A percentile compares a stretch with the other conserved stretches of the same genome.
Conservation (phyloP, 1,140 invertebrate genomes). For the Carposina sasakii region DNA sequence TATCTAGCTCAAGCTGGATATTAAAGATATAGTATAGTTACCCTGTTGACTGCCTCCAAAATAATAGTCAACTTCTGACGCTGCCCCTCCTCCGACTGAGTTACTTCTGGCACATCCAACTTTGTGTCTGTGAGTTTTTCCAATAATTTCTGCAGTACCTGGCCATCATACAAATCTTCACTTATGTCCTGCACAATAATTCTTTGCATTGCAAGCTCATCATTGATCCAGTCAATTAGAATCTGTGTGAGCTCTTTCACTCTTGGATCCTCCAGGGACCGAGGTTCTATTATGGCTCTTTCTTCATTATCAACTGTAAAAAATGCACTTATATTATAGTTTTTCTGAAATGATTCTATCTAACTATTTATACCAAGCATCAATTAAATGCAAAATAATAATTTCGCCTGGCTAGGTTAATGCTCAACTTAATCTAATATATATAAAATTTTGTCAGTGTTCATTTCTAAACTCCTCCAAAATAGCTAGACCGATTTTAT, state of each 20-base stretch:
- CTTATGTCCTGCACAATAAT: conserved; percentile 98
- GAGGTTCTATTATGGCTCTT: conserved; percentile 94
- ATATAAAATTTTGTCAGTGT: no score
- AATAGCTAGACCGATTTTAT: no score
- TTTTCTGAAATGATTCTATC: no score
- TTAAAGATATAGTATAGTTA: conserved; percentile 29
- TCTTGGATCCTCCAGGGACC: conserved; percentile 89
- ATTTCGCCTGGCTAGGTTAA: no score
- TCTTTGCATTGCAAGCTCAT: conserved; percentile 95
- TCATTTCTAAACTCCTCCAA: no score
- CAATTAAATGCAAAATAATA: no score
- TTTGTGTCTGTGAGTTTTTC: conserved; percentile 93
- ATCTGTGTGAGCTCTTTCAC: conserved; percentile 90
- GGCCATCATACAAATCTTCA: conserved; percentile 99
- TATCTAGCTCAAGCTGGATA: no score
- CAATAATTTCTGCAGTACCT: conserved; percentile 96
- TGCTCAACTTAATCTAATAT: no score
- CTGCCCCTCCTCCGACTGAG: conserved; percentile 98
- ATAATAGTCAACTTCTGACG: conserved; percentile 95
- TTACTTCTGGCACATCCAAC: conserved; percentile 98
- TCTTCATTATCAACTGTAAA: conserved; percentile 94
- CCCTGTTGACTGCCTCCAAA: conserved; percentile 87
- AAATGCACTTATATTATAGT: no score
- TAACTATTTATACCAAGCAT: no score
- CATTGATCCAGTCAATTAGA: conserved; percentile 98